These are phyloP conservation scores for Diploscapter pachys DNA, from an alignment of 1,140 invertebrate genomes.

Conservation along the genomic window DNA sequence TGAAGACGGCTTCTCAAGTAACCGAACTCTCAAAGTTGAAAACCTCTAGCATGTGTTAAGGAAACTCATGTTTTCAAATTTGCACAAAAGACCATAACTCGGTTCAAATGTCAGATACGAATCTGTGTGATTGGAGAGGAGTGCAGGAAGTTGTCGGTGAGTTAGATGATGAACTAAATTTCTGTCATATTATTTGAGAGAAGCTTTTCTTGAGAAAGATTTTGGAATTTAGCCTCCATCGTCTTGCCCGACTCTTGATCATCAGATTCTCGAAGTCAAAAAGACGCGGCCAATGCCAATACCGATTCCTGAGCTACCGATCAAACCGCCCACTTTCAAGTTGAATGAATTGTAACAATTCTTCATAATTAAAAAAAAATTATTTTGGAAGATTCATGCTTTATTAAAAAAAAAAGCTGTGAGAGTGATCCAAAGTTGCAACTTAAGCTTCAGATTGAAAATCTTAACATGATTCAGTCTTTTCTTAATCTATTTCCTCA, in stretches of 20 bases:
- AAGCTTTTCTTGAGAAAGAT: constrained; percentile 1
- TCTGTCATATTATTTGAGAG: background rate
- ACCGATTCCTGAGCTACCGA: background rate
- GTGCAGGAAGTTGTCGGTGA: constrained; percentile 49
- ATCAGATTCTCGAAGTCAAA: constrained; percentile 23
- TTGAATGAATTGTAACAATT: background rate
- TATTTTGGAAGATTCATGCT: constrained; percentile 1
- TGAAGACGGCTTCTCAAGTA: constrained; percentile 47
- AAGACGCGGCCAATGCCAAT: constrained; percentile 9
- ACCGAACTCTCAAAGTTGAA: constrained; percentile 15
- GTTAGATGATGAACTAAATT: constrained; percentile 7
- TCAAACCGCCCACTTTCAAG: background rate
- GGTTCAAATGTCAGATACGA: constrained; percentile 56
- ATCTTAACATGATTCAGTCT: too few species aligned
- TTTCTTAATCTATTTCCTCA: too few species aligned
- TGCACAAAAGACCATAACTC: constrained; percentile 58
- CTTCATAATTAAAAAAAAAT: constrained; percentile 8
- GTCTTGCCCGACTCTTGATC: constrained; percentile 46
- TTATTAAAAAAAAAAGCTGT: background rate
- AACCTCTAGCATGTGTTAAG: constrained; percentile 35
- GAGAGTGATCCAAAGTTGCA: too few species aligned
- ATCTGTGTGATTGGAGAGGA: constrained; percentile 54
- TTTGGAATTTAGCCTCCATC: constrained; percentile 47
- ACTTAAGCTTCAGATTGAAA: too few species aligned
- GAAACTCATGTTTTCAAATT: constrained; percentile 59